Evolutionary conservation across 2,888 invertebrate species (phyloP).

Genomic region (Spisula subtruncata): DNA sequence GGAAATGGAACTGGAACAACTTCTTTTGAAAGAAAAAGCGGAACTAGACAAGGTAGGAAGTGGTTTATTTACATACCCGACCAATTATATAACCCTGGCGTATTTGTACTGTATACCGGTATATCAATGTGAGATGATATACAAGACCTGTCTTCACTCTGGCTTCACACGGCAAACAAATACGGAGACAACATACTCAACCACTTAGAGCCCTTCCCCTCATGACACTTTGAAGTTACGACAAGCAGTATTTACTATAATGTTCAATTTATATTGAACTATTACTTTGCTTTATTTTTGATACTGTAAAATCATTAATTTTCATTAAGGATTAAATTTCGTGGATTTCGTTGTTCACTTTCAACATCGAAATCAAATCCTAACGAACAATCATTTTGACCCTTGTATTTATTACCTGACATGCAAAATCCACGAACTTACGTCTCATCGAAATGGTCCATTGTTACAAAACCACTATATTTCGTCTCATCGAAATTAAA

Average conservation of each 20-base stretch:
- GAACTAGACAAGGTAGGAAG: constrained; percentile 85
- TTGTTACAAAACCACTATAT: too few relatives aligned
- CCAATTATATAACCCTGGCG: not conserved
- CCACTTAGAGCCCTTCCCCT: not conserved
- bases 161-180: constrained; percentile 20
- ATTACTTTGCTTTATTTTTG: too few relatives aligned
- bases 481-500: too few relatives aligned
- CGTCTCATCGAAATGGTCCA: too few relatives aligned
- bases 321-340: too few relatives aligned
- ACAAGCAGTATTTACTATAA: not conserved
- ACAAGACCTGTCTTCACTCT: constrained; percentile 1
- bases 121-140: not conserved
- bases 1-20: constrained; percentile 84
- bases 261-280: constrained; percentile 3
- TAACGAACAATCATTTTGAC: too few relatives aligned
- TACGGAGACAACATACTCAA: not conserved
- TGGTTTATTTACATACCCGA: not conserved
- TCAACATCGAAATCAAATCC: too few relatives aligned
- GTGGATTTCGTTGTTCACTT: too few relatives aligned
- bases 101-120: constrained; percentile 2
- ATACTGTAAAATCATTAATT: too few relatives aligned
- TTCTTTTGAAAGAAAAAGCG: constrained; percentile 83
- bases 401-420: too few relatives aligned
- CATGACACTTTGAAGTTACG: not conserved
- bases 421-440: too few relatives aligned